These are phyloP conservation scores for Terebella lapidaria DNA, from an alignment of 2,888 invertebrate genomes.

Conservation along the genomic window DNA sequence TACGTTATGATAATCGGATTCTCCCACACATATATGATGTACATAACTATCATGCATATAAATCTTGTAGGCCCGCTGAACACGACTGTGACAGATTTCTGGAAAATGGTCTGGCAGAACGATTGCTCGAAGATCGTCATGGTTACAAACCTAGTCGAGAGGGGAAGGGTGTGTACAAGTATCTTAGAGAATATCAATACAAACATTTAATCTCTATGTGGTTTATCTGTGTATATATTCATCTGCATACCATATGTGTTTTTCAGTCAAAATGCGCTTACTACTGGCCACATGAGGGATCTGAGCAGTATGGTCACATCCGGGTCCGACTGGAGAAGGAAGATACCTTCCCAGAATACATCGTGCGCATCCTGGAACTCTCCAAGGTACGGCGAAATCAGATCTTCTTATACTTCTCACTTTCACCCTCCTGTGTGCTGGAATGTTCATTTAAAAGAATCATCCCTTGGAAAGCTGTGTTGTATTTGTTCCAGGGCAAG, in stretches of 20 bases:
- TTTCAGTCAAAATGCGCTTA: slow-evolving; percentile 1
- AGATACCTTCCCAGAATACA: background rate
- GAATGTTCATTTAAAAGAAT: no score
- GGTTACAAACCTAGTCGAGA: background rate
- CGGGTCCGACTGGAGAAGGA: background rate
- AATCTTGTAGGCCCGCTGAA: background rate
- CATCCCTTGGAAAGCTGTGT: no score
- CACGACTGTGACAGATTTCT: background rate
- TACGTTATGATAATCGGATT: no score
- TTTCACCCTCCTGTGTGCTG: no score
- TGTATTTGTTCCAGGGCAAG: slow-evolving; percentile 15
- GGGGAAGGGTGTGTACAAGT: background rate
- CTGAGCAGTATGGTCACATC: background rate
- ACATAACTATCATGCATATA: no score
- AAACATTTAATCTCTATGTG: background rate
- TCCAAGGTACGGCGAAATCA: background rate
- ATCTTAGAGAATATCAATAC: no score
- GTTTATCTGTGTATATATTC: no score
- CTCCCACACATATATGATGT: no score
- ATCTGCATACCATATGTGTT: no score
- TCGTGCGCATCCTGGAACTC: background rate
- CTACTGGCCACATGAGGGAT: slow-evolving; percentile 2
- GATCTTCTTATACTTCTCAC: no score
- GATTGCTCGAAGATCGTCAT: background rate
- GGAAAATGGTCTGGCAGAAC: background rate